Conservation (phyloP, 2,888 invertebrate genomes). For the Melinaea menophilus region DNA sequence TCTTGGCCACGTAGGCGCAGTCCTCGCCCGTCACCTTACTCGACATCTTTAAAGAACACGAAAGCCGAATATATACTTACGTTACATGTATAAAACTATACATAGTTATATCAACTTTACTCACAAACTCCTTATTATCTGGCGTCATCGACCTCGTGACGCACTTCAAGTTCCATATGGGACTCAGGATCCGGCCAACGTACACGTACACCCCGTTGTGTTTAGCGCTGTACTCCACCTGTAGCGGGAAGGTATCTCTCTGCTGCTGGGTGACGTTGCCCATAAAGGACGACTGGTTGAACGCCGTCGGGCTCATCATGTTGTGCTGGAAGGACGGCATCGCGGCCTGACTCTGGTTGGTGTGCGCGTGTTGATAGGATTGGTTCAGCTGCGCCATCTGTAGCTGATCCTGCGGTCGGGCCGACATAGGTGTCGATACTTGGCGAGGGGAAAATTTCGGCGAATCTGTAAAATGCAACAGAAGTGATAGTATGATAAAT, state of each 20-base stretch:
- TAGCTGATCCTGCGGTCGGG: conserved; percentile 56
- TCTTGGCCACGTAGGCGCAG: conserved; percentile 84
- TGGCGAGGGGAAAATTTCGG: conserved; percentile 72
- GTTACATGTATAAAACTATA: neutral
- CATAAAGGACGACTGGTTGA: conserved; percentile 62
- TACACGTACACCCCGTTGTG: conserved; percentile 97
- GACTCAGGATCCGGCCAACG: conserved; percentile 90
- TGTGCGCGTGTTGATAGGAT: conserved; percentile 54
- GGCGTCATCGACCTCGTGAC: conserved; percentile 78
- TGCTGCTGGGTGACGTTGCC: conserved; percentile 62
- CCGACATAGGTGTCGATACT: conserved; percentile 71
- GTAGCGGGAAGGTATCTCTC: conserved; percentile 60
- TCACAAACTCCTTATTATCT: conserved; percentile 78
- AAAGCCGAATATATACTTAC: conserved; percentile 1
- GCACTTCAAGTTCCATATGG: conserved; percentile 91
- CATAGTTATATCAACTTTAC: conserved; percentile 39
- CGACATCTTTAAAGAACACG: conserved; percentile 72
- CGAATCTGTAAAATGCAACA: conserved; percentile 47
- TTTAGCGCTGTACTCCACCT: conserved; percentile 81
- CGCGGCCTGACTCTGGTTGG: conserved; percentile 57
- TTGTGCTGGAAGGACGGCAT: conserved; percentile 59
- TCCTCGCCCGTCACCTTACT: conserved; percentile 84
- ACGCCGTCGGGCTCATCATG: conserved; percentile 53
- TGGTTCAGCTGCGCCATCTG: conserved; percentile 58
- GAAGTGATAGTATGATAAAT: neutral